Base-by-base conservation (phyloP, 2,113 vertebrate species). In the Alligator mississippiensis region DNA sequence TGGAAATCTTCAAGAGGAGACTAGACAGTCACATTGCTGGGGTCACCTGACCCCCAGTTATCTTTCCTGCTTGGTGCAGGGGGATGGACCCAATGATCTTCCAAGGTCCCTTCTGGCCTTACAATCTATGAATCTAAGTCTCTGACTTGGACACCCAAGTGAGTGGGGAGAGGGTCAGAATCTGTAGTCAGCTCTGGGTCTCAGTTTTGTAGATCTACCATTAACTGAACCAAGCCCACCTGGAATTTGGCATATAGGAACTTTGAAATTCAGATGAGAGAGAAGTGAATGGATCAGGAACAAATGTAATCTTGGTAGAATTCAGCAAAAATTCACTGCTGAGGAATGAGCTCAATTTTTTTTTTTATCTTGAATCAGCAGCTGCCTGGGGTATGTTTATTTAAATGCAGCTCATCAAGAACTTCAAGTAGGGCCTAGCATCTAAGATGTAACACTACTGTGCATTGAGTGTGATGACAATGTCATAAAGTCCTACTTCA, bases 261-360 rank as follows among this genome's bases (percentile, higher is more conserved):
- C 38, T 38, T 92, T 86, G 92, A 92, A 90, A 93, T 61, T 21
- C 76, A 90, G 87, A 70, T 76, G 38, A 38, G 38, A 38, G 78
- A 63, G 77, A 92, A 25, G 2, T 60, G 60, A 63, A 60, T 76
- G 84, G 89, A 92, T 84, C 22, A 5, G 68, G 25, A 30, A 63
- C 87, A 96, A 64, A 54, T 91, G 72, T 82, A 60, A 34, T 34
- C 89, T 22, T 8, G 16, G 57, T 82, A n/a, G 76, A 80, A 93
- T 81, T 57, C 57, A 27, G 82, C 82, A 75, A 70, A 70, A 62
- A 84, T 84, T 27, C 57, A n/a, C 55, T 59, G 70, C 24, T 15
- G 38, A 84, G 81, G 34, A 22, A 38, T 47, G 66, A 80, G 93
- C 1, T 25, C 3, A 1, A 11, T 5, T 9, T 15, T 60, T 60